Evolutionary conservation across 2,113 vertebrate species (phyloP).

Genomic region (Ophiodon elongatus): DNA sequence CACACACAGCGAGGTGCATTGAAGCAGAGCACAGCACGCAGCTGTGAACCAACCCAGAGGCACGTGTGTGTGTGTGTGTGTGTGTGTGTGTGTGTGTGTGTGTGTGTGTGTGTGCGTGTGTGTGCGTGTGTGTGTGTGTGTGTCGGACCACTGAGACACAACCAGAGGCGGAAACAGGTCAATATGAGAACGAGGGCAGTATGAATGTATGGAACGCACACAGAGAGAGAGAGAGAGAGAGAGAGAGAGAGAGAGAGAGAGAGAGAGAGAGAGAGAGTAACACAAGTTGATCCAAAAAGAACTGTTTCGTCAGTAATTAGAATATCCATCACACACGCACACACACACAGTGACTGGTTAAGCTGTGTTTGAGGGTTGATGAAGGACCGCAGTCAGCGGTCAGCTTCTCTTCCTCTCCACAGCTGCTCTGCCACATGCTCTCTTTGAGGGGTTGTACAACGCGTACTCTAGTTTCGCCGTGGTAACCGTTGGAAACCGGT

Average conservation of each 20-base stretch:
- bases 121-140: too few species aligned
- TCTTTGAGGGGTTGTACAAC: slow-evolving; percentile 31
- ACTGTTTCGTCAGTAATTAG: slow-evolving; percentile 22
- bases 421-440: slow-evolving; percentile 65
- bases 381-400: slow-evolving; percentile 48
- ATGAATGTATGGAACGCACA: neutral
- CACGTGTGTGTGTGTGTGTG: slow-evolving; percentile 15
- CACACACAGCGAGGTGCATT: slow-evolving; percentile 53
- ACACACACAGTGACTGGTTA: slow-evolving; percentile 13
- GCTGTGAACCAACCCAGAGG: slow-evolving; percentile 65
- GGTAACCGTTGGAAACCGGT: neutral
- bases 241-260: neutral
- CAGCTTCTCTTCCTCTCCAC: slow-evolving; percentile 44
- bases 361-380: slow-evolving; percentile 46
- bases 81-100: slow-evolving; percentile 12
- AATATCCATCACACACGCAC: slow-evolving; percentile 21
- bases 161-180: slow-evolving; percentile 62
- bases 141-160: slow-evolving; percentile 51
- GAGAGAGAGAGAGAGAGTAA: neutral
- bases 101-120: slow-evolving; percentile 13
- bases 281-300: slow-evolving; percentile 18
- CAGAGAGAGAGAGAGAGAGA: neutral
- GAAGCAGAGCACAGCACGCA: slow-evolving; percentile 63
- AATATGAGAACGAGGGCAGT: slow-evolving; percentile 27
- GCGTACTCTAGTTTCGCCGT: neutral